Percentiles rank a stretch among this genome's conserved stretches.
Evolutionary conservation across 2,113 vertebrate genomes (phyloP).

Genomic region (Micronycteris hirsuta): DNA sequence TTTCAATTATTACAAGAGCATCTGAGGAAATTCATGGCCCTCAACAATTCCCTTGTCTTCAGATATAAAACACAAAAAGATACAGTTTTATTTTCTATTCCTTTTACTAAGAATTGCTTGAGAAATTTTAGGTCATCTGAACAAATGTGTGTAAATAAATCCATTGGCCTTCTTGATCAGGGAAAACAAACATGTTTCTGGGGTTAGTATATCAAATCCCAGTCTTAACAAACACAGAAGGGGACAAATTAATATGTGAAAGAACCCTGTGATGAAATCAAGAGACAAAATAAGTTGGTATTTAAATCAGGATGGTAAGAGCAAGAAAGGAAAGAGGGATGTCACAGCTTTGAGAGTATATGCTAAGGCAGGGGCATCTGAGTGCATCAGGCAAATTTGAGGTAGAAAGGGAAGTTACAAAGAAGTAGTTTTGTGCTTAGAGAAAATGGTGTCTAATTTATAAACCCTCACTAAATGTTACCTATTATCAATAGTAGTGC

Average conservation of each 20-base stretch:
- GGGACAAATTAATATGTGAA: not conserved
- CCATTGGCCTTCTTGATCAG: not conserved
- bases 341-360: not conserved
- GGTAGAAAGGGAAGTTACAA: not conserved
- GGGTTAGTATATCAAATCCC: not conserved
- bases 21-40: not conserved
- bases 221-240: not conserved
- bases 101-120: not conserved
- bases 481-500: not conserved
- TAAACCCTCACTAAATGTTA: not conserved
- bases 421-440: not conserved
- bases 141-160: not conserved
- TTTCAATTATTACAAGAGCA: not conserved
- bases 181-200: not conserved
- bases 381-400: not conserved
- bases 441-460: not conserved
- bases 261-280: not conserved
- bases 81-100: not conserved
- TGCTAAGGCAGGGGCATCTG: not conserved
- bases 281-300: not conserved
- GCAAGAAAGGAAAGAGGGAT: not conserved
- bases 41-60: not conserved
- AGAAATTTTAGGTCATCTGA: not conserved
- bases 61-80: not conserved
- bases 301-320: not conserved